A percentile compares a stretch with the other conserved stretches of the same genome.
phyloP scores from a whole-genome alignment of 2,888 invertebrate genomes.

The Neoascia interrupta region DNA sequence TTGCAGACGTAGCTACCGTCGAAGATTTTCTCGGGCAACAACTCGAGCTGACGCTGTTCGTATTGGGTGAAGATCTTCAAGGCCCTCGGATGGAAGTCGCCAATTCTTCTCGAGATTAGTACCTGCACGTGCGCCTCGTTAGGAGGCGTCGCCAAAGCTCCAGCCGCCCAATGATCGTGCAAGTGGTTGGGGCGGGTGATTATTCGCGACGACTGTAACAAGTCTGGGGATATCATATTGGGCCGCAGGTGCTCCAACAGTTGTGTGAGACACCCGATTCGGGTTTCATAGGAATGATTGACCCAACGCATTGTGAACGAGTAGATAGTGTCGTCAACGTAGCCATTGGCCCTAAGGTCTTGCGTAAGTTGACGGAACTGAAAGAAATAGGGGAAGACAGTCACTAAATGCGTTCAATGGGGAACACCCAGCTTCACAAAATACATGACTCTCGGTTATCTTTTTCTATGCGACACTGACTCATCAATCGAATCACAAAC shows the following conservation, averaged over 20 bases:
- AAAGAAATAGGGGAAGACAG: not conserved
- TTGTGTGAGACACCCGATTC: slow-evolving; percentile 38
- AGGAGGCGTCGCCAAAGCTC: not conserved
- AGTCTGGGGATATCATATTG: slow-evolving; percentile 33
- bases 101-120: slow-evolving; percentile 38
- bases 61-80: slow-evolving; percentile 22
- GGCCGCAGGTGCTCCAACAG: slow-evolving; percentile 43
- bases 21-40: slow-evolving; percentile 22
- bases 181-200: not conserved
- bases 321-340: slow-evolving; percentile 29
- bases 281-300: slow-evolving; percentile 30
- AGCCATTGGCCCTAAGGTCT: slow-evolving; percentile 4
- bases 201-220: slow-evolving; percentile 31
- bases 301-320: slow-evolving; percentile 58
- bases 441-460: no score
- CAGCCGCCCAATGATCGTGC: slow-evolving; percentile 19
- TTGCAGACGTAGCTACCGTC: slow-evolving; percentile 49
- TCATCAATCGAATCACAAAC: not conserved
- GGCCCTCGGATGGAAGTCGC: slow-evolving; percentile 24
- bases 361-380: slow-evolving; percentile 37
- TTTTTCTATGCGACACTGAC: no score
- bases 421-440: no score
- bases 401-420: no score
- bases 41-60: slow-evolving; percentile 5
- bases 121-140: slow-evolving; percentile 30